Conservation (phyloP, 2,888 invertebrate species). For the Sturmia bella region DNA sequence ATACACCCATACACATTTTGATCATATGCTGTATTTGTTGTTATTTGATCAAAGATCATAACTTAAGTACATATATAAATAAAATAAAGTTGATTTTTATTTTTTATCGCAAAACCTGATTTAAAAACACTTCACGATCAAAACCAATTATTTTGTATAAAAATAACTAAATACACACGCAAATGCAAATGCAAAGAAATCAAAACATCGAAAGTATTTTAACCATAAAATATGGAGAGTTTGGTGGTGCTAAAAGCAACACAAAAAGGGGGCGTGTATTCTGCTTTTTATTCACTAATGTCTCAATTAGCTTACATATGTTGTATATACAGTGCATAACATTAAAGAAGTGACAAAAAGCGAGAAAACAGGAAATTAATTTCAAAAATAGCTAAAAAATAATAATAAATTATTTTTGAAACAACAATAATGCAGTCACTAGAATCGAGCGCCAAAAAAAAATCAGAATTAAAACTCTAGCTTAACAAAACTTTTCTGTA, state of each 20-base stretch:
- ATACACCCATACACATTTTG: too few species aligned
- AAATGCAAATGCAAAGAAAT: conserved; percentile 2
- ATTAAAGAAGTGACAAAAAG: neutral
- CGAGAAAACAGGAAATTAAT: too few species aligned
- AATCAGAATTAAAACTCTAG: too few species aligned
- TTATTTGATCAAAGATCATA: too few species aligned
- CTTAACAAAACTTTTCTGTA: too few species aligned
- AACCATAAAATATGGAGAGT: neutral
- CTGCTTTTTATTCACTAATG: neutral
- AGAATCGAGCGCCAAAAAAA: too few species aligned
- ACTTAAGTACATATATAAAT: too few species aligned
- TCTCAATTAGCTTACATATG: neutral
- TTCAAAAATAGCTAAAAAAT: too few species aligned
- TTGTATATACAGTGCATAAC: conserved; percentile 12
- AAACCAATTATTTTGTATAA: neutral
- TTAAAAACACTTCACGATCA: conserved; percentile 4
- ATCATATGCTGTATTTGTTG: too few species aligned
- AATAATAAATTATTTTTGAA: too few species aligned
- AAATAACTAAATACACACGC: neutral
- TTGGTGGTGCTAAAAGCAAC: conserved; percentile 2
- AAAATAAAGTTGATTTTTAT: neutral
- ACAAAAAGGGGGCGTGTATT: neutral
- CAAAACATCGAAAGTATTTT: conserved; percentile 1
- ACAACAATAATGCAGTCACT: too few species aligned
- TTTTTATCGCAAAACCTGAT: conserved; percentile 7